Percentiles rank a stretch among this genome's conserved stretches.
phyloP scores from a whole-genome alignment of 2,888 invertebrate genomes.

The Ochropacha duplaris region DNA sequence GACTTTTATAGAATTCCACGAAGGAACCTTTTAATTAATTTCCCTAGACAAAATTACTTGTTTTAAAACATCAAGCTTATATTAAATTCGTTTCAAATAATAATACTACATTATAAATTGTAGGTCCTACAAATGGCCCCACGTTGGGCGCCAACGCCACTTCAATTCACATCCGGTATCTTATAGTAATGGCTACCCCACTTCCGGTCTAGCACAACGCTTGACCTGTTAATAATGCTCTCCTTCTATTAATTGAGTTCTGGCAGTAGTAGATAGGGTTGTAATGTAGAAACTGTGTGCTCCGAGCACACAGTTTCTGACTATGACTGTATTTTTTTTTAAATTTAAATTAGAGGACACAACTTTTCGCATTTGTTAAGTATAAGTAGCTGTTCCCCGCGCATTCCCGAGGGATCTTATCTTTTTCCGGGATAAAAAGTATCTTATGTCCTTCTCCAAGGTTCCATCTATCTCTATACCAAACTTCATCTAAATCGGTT shows the following conservation, averaged over 20 bases:
- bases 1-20: neutral
- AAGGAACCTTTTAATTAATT: neutral
- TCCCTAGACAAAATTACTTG: neutral
- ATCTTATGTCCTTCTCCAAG: too few relatives aligned
- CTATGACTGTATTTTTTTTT: too few relatives aligned
- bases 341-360: too few relatives aligned
- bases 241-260: constrained; percentile 44
- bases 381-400: too few relatives aligned
- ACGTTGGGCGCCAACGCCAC: constrained; percentile 33
- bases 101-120: neutral
- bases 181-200: constrained; percentile 44
- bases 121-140: constrained; percentile 9
- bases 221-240: constrained; percentile 33
- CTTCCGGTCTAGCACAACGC: constrained; percentile 34
- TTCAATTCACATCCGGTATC: constrained; percentile 58
- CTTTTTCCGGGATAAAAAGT: too few relatives aligned
- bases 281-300: neutral
- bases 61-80: neutral
- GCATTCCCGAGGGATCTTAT: too few relatives aligned
- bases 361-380: too few relatives aligned
- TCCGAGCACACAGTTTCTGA: too few relatives aligned
- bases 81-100: neutral
- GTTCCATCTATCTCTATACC: too few relatives aligned
- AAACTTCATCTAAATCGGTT: too few relatives aligned
- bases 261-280: constrained; percentile 13